Percentiles rank a stretch among this genome's conserved stretches.
Evolutionary conservation across 2,797 vertebrate genomes (phyloP).

Genomic region (Betta splendens): DNA sequence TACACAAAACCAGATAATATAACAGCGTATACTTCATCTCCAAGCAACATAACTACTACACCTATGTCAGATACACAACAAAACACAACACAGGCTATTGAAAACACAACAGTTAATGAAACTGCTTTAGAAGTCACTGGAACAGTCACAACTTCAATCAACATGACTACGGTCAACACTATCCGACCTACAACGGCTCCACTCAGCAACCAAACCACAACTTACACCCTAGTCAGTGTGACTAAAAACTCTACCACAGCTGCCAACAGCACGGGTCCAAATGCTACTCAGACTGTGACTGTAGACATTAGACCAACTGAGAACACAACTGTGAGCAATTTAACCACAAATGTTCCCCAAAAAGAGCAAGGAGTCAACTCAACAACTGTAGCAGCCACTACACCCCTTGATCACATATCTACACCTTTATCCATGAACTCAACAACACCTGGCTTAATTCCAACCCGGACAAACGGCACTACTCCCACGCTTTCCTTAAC

Average conservation of each 20-base stretch:
- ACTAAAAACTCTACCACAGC: constrained; percentile 5
- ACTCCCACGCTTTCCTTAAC: background rate
- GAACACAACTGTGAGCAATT: constrained; percentile 3
- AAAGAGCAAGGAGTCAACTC: background rate
- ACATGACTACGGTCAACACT: background rate
- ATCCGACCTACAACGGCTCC: constrained; percentile 16
- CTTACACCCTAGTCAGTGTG: constrained; percentile 8
- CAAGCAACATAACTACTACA: background rate
- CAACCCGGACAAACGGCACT: background rate
- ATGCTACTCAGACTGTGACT: background rate
- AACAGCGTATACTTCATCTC: background rate
- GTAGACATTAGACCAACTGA: background rate
- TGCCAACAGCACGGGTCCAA: background rate
- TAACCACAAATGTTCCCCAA: background rate
- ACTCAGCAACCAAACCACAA: constrained; percentile 15
- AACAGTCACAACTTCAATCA: background rate
- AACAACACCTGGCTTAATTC: background rate
- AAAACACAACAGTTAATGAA: constrained; percentile 16
- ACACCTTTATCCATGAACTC: background rate
- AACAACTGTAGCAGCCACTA: background rate
- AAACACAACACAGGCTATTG: constrained; percentile 12
- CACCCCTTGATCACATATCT: background rate
- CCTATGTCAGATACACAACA: background rate
- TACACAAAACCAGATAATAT: background rate
- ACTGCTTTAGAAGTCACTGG: background rate